Percentiles rank a stretch among this genome's conserved stretches.
Conservation (phyloP, 2,888 invertebrate species). For the Caenorhabditis sp. region DNA sequence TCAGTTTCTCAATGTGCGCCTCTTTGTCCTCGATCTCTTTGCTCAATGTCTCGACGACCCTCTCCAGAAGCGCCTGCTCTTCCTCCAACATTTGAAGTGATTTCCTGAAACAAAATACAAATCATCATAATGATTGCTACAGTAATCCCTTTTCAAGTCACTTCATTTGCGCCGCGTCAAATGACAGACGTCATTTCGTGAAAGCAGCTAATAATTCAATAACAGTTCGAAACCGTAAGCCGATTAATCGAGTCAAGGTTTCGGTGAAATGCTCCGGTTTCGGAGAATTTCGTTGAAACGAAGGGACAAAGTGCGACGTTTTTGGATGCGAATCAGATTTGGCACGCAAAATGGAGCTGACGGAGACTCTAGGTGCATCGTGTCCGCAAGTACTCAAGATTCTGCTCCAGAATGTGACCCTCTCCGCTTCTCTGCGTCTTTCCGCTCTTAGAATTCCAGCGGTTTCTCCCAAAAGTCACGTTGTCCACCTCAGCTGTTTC, state of each 20-base stretch:
- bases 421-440: no score
- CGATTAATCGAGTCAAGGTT: conserved; percentile 36
- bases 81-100: conserved; percentile 39
- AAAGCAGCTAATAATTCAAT: no score
- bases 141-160: conserved; percentile 20
- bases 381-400: no score
- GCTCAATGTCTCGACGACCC: conserved; percentile 45
- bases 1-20: conserved; percentile 23
- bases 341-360: no score
- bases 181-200: conserved; percentile 20
- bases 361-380: no score
- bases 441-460: no score
- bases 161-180: conserved; percentile 8
- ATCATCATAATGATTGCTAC: neutral
- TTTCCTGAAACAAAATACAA: conserved; percentile 25
- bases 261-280: conserved; percentile 33
- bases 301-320: conserved; percentile 36
- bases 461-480: conserved; percentile 39
- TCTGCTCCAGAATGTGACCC: no score
- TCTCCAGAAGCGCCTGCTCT: conserved; percentile 32
- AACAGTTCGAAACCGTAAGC: conserved; percentile 34
- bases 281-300: conserved; percentile 41
- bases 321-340: no score
- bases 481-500: conserved; percentile 39
- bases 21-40: conserved; percentile 47